These are phyloP conservation scores for Gopherus flavomarginatus DNA, from an alignment of 2,113 vertebrate species.

Conservation along the genomic window DNA sequence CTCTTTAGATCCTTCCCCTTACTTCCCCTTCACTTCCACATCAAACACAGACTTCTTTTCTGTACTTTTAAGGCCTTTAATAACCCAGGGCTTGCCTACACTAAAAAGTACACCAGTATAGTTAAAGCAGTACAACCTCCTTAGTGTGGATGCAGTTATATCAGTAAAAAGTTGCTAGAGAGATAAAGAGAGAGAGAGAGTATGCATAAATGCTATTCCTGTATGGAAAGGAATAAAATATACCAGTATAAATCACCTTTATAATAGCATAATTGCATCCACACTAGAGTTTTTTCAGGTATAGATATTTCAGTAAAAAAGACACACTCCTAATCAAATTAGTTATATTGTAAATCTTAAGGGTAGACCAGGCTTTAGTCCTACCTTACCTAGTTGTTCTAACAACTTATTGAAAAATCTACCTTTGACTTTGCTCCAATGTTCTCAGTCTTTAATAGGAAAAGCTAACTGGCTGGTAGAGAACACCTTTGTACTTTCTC, in stretches of 20 bases:
- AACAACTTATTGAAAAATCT: too few relatives aligned
- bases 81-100: neutral
- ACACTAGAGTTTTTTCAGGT: neutral
- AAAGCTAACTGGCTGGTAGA: too few relatives aligned
- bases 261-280: neutral
- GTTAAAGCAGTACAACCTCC: neutral
- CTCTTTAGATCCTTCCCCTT: neutral
- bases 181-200: too few relatives aligned
- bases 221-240: too few relatives aligned
- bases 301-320: neutral
- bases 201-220: too few relatives aligned
- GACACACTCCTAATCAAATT: neutral
- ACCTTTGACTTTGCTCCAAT: too few relatives aligned
- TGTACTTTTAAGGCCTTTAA: neutral
- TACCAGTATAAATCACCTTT: too few relatives aligned
- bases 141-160: accelerated
- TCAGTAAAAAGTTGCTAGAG: neutral
- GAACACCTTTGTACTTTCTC: too few relatives aligned
- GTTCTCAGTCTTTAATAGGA: too few relatives aligned
- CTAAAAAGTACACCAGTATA: too few relatives aligned
- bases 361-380: neutral
- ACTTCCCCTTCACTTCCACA: neutral
- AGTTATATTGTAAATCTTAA: accelerated
- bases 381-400: too few relatives aligned
- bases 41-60: neutral